phyloP scores from a whole-genome alignment of 2,888 invertebrate genomes.

The Sclerodermus sp. region DNA sequence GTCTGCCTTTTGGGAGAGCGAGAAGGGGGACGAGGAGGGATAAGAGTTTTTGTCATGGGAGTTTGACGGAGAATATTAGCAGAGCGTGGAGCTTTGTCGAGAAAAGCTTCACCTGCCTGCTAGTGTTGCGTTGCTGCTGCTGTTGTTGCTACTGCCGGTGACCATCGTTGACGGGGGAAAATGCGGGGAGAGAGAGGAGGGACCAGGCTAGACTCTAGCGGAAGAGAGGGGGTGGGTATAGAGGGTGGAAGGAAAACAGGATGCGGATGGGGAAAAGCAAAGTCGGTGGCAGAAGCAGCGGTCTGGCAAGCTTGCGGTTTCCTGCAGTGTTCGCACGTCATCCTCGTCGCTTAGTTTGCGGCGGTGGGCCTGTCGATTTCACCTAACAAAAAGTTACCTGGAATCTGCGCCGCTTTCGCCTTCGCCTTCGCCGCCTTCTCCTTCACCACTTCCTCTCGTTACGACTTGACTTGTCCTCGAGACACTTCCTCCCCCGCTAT shows the following conservation, averaged over 20 bases:
- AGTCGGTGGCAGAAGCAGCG: not conserved
- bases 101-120: too few species aligned
- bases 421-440: not conserved
- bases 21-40: too few species aligned
- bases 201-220: not conserved
- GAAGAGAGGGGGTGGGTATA: conserved; percentile 4
- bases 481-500: too few species aligned
- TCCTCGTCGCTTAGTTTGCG: conserved; percentile 33
- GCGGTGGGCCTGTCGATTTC: conserved; percentile 48
- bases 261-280: not conserved
- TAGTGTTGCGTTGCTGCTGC: too few species aligned
- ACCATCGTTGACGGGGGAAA: too few species aligned
- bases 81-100: too few species aligned
- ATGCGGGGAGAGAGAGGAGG: too few species aligned
- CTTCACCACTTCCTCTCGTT: not conserved
- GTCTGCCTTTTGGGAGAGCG: too few species aligned
- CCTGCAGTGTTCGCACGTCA: not conserved
- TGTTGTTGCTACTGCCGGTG: too few species aligned
- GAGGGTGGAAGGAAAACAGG: not conserved
- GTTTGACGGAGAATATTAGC: too few species aligned
- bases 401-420: not conserved
- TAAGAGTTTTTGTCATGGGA: too few species aligned
- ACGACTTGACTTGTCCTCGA: too few species aligned
- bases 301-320: not conserved
- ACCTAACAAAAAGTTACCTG: conserved; percentile 34